Percentiles rank a stretch among this genome's conserved stretches.
Evolutionary conservation across 2,113 vertebrate genomes (phyloP).

Genomic region (Boleophthalmus pectinirostris): DNA sequence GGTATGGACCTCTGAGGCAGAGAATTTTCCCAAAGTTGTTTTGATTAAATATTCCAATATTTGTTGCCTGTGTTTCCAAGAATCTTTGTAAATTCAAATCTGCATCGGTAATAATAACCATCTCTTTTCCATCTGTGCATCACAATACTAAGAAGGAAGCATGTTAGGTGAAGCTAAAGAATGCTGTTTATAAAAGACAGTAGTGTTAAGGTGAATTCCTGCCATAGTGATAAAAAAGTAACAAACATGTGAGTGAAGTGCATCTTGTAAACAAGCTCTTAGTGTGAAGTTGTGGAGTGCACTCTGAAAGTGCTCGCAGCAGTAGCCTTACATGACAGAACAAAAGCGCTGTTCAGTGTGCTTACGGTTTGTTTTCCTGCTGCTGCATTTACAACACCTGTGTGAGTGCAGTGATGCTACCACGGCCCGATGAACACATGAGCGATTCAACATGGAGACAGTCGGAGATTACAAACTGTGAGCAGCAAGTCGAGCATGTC

Average conservation of each 20-base stretch:
- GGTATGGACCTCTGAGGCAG: slow-evolving; percentile 49
- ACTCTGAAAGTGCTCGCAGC: slow-evolving; percentile 29
- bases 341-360: slow-evolving; percentile 60
- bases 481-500: slow-evolving; percentile 71
- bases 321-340: slow-evolving; percentile 9
- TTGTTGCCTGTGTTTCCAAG: background rate
- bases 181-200: slow-evolving; percentile 37
- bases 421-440: slow-evolving; percentile 59
- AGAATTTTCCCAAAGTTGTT: slow-evolving; percentile 34
- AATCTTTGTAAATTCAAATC: background rate
- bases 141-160: slow-evolving; percentile 15
- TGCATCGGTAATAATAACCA: background rate
- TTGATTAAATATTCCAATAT: slow-evolving; percentile 18
- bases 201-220: slow-evolving; percentile 43
- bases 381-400: slow-evolving; percentile 59
- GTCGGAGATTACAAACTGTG: slow-evolving; percentile 65
- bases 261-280: slow-evolving; percentile 72
- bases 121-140: slow-evolving; percentile 11
- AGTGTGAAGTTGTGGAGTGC: slow-evolving; percentile 48
- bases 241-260: slow-evolving; percentile 51
- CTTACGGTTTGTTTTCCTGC: slow-evolving; percentile 62
- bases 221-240: slow-evolving; percentile 43
- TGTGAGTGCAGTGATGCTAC: slow-evolving; percentile 44
- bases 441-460: slow-evolving; percentile 60
- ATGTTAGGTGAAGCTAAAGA: slow-evolving; percentile 8